A percentile compares a stretch with the other conserved stretches of the same genome.
phyloP scores from a whole-genome alignment of 30 jellyfish, hydroid and myxozoan genomes.

The Morbakka virulenta region DNA sequence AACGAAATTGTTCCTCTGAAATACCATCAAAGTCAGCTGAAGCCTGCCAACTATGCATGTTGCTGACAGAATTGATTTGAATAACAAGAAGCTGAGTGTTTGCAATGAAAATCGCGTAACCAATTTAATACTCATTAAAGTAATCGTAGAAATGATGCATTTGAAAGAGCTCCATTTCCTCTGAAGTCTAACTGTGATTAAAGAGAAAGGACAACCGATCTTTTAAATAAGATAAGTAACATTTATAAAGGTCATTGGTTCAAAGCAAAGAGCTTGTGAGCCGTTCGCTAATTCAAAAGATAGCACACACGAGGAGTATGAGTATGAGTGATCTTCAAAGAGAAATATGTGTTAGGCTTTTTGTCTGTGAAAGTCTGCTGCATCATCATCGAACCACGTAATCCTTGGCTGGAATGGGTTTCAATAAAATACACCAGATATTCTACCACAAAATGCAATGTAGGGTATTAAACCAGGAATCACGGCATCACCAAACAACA shows the following conservation, averaged over 20 bases:
- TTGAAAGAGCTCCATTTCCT: constrained; percentile 22
- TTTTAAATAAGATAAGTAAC: constrained; percentile 17
- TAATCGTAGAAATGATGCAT: constrained; percentile 35
- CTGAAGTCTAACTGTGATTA: constrained; percentile 35
- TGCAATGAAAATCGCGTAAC: constrained; percentile 39
- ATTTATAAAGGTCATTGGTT: neutral
- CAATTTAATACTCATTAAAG: constrained; percentile 39
- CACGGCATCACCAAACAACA: constrained; percentile 46
- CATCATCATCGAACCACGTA: constrained; percentile 9
- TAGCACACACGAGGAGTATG: constrained; percentile 24
- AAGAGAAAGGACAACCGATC: constrained; percentile 48
- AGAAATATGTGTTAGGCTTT: constrained; percentile 37
- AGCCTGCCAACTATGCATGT: constrained; percentile 49
- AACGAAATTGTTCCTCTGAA: constrained; percentile 14
- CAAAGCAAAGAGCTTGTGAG: constrained; percentile 19
- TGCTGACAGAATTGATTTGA: constrained; percentile 39
- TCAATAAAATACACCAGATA: constrained; percentile 19
- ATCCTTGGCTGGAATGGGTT: constrained; percentile 29
- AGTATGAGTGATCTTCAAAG: constrained; percentile 30
- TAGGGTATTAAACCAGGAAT: constrained; percentile 40
- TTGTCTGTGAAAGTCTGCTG: constrained; percentile 19
- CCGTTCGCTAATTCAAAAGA: constrained; percentile 12
- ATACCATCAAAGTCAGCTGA: constrained; percentile 22
- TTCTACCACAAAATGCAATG: constrained; percentile 23
- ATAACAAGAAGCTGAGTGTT: constrained; percentile 43